Evolutionary conservation across 2,113 vertebrate genomes (phyloP).

Genomic region (Lontra canadensis): DNA sequence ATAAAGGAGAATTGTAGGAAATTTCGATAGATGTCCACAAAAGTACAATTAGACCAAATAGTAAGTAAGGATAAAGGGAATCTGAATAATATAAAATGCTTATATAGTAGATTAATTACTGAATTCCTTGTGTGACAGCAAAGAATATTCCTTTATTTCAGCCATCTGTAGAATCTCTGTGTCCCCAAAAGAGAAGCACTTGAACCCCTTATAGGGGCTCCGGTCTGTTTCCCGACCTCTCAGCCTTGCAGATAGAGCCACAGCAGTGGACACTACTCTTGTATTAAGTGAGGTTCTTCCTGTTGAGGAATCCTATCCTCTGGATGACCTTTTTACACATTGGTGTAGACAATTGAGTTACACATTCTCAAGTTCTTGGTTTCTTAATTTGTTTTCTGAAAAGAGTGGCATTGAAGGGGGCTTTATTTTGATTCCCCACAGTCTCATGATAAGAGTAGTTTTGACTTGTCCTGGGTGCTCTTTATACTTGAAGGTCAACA

Average conservation of each 20-base stretch:
- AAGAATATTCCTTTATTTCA: background rate
- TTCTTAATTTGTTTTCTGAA: conserved; percentile 21
- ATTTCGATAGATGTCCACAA: background rate
- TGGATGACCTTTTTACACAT: background rate
- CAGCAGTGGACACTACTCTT: background rate
- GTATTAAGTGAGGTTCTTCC: background rate
- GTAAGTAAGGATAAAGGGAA: background rate
- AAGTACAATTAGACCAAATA: background rate
- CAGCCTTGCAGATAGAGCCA: background rate
- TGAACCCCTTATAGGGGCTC: background rate
- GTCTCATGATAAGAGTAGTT: conserved; percentile 3
- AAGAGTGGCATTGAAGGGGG: background rate
- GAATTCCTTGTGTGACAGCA: background rate
- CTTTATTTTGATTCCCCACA: conserved; percentile 36
- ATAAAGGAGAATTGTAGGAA: background rate
- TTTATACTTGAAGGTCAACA: background rate
- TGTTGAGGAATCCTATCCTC: background rate
- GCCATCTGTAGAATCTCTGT: background rate
- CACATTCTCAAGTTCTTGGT: background rate
- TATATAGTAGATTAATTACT: background rate
- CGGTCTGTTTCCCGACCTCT: background rate
- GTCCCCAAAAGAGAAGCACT: background rate
- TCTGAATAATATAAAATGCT: background rate
- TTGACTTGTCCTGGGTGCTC: background rate
- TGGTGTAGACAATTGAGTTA: background rate